Evolutionary conservation across 2,113 vertebrate genomes (phyloP).

Genomic region (Sorex fumeus): DNA sequence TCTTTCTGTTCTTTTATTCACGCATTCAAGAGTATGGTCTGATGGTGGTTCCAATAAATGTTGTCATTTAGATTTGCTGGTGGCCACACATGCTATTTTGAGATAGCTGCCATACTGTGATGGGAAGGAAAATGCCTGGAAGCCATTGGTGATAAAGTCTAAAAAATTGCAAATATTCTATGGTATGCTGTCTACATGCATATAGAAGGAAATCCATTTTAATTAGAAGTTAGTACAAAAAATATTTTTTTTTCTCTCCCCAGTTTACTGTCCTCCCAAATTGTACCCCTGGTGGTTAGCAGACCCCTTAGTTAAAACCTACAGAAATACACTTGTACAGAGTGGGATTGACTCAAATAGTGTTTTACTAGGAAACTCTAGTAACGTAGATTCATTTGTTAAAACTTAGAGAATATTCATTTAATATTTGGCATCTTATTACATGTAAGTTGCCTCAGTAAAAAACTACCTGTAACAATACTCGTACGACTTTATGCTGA

Average conservation of each 20-base stretch:
- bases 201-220: slow-evolving; percentile 42
- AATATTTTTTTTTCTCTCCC: not conserved
- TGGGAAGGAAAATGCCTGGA: not conserved
- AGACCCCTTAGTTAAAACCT: not conserved
- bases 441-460: not conserved
- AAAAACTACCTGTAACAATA: not conserved
- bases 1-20: not conserved
- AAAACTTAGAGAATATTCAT: slow-evolving; percentile 15
- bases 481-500: not conserved
- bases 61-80: slow-evolving; percentile 59
- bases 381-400: not conserved
- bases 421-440: not conserved
- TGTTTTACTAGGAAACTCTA: not conserved
- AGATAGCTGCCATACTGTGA: not conserved
- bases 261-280: not conserved
- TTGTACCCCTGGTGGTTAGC: not conserved
- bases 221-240: not conserved
- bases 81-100: slow-evolving; percentile 24
- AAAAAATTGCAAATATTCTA: not conserved
- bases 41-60: not conserved
- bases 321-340: not conserved
- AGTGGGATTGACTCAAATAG: not conserved
- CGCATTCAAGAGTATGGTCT: not conserved
- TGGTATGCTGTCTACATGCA: not conserved
- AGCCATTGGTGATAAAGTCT: not conserved